Evolutionary conservation across 2,888 invertebrate species (phyloP).

Genomic region (Gortyna flavago): DNA sequence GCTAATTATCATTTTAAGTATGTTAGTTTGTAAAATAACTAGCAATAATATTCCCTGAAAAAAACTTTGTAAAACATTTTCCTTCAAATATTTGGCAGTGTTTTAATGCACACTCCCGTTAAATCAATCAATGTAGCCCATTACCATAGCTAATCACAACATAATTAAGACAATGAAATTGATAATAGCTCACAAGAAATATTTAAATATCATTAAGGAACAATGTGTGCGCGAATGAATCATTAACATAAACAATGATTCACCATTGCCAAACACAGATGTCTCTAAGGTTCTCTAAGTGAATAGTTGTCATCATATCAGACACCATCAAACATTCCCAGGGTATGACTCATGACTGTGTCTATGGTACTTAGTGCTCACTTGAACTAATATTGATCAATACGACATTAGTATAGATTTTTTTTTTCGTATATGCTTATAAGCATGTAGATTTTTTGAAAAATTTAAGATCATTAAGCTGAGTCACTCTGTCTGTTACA

Average conservation of each 20-base stretch:
- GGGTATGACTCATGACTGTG: constrained; percentile 72
- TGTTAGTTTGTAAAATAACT: background rate
- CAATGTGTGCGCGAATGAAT: constrained; percentile 72
- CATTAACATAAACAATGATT: constrained; percentile 78
- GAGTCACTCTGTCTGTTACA: constrained; percentile 7
- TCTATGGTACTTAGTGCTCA: constrained; percentile 55
- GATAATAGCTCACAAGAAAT: constrained; percentile 55
- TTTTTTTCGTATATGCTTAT: background rate
- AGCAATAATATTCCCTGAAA: background rate
- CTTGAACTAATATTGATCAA: constrained; percentile 70
- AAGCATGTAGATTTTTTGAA: background rate
- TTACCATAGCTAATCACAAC: constrained; percentile 71
- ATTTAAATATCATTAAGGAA: constrained; percentile 65
- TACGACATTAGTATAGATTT: background rate
- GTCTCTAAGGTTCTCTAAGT: constrained; percentile 66
- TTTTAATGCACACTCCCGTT: background rate
- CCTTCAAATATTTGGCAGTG: background rate
- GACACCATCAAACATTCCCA: constrained; percentile 70
- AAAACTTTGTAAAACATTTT: background rate
- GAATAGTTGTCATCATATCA: constrained; percentile 68
- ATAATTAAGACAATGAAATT: constrained; percentile 67
- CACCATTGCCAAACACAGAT: constrained; percentile 79
- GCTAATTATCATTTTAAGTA: background rate
- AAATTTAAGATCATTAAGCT: background rate
- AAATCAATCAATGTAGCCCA: constrained; percentile 36